Conservation (phyloP, 2,113 vertebrate genomes). For the Nycticryphes semicollaris region DNA sequence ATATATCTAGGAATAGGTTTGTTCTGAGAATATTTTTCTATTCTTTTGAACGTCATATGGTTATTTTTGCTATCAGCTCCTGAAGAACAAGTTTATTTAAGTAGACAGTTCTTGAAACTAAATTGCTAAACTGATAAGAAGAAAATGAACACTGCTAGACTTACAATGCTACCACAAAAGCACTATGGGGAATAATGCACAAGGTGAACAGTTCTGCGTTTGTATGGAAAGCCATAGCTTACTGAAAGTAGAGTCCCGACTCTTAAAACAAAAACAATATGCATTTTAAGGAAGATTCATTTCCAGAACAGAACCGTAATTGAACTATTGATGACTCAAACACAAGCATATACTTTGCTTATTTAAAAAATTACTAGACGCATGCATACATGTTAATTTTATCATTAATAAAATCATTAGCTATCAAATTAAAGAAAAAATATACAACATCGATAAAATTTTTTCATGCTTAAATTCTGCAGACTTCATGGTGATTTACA, state of each 20-base stretch:
- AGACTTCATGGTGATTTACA: not conserved
- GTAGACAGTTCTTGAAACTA: not conserved
- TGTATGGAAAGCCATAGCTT: not conserved
- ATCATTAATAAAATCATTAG: not conserved
- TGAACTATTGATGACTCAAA: not conserved
- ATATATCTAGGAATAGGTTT: not conserved
- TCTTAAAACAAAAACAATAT: not conserved
- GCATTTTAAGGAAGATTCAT: not conserved
- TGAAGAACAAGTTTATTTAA: not conserved
- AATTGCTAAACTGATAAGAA: not conserved
- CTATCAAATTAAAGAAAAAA: not conserved
- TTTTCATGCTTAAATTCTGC: not conserved
- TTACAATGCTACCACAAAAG: not conserved
- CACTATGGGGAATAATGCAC: not conserved
- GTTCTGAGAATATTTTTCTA: not conserved
- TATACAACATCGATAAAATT: not conserved
- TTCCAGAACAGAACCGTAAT: not conserved
- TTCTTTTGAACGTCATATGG: not conserved
- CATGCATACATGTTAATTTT: rapidly evolving
- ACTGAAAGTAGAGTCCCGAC: not conserved
- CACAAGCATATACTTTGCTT: not conserved
- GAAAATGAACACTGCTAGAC: not conserved
- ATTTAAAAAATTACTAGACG: not conserved
- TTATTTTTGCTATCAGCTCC: not conserved
- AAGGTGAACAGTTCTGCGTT: not conserved